A percentile compares a stretch with the other conserved stretches of the same genome.
phyloP scores from a whole-genome alignment of 2,113 vertebrate species.

The Polyodon spathula region DNA sequence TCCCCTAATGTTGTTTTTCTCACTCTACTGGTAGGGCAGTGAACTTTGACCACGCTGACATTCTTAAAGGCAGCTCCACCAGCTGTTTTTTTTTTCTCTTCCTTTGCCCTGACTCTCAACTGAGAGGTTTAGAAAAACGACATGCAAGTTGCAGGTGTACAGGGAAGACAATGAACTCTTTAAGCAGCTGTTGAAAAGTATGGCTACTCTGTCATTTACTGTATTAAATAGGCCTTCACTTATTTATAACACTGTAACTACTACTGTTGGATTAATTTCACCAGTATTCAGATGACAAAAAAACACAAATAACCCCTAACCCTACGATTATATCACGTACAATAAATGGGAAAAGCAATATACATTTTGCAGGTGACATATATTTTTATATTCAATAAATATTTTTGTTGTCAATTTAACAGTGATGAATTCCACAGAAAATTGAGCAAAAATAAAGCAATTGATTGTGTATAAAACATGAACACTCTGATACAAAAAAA shows the following conservation, averaged over 20 bases:
- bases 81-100: neutral
- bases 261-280: too few species aligned
- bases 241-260: too few species aligned
- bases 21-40: neutral
- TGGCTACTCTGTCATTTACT: neutral
- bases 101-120: neutral
- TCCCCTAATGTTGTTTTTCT: neutral
- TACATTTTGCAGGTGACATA: too few species aligned
- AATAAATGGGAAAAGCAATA: too few species aligned
- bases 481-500: too few species aligned
- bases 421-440: neutral
- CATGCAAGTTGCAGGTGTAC: neutral
- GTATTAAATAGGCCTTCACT: neutral
- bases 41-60: neutral
- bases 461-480: too few species aligned
- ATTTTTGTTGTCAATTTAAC: neutral
- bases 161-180: neutral
- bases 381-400: too few species aligned
- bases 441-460: neutral
- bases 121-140: neutral
- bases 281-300: too few species aligned
- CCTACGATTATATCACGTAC: too few species aligned
- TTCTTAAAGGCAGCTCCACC: neutral
- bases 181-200: neutral
- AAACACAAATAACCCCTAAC: too few species aligned